Conservation (phyloP, 2,888 invertebrate species). For the Acleris literana region DNA sequence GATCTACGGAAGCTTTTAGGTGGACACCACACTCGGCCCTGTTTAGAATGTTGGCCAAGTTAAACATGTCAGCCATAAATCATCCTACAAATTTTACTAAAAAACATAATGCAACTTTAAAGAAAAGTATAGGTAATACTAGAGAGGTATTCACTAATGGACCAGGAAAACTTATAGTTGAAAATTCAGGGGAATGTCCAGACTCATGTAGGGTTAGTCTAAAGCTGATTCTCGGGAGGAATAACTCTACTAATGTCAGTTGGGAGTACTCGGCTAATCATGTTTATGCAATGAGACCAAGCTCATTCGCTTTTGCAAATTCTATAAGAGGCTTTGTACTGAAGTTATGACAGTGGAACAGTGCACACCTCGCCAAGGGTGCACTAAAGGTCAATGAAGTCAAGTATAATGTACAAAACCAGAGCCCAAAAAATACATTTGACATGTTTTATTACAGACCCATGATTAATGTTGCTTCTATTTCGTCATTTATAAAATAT, state of each 20-base stretch:
- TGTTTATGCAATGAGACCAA: conserved; percentile 89
- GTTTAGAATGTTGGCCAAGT: conserved; percentile 62
- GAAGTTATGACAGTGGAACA: conserved; percentile 92
- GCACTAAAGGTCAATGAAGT: conserved; percentile 75
- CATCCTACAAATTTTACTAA: conserved; percentile 67
- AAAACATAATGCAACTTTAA: conserved; percentile 81
- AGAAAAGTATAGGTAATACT: conserved; percentile 82
- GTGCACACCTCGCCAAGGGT: conserved; percentile 78
- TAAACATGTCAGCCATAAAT: conserved; percentile 54
- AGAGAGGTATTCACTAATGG: conserved; percentile 84
- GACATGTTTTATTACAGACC: conserved; percentile 72
- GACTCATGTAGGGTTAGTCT: conserved; percentile 86
- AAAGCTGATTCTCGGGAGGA: conserved; percentile 82
- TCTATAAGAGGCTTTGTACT: conserved; percentile 89
- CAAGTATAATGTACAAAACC: conserved; percentile 72
- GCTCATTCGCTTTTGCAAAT: conserved; percentile 85
- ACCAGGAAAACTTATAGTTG: conserved; percentile 86
- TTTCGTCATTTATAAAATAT: conserved; percentile 74
- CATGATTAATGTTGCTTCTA: conserved; percentile 65
- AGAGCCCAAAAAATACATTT: conserved; percentile 73
- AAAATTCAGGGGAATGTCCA: conserved; percentile 89
- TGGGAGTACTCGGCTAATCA: conserved; percentile 86
- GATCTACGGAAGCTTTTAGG: conserved; percentile 81
- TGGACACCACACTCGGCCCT: conserved; percentile 63
- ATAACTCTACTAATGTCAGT: conserved; percentile 79